A percentile compares a stretch with the other conserved stretches of the same genome.
These are phyloP conservation scores for Aplochiton taeniatus DNA, from an alignment of 2,797 vertebrate species.

Conservation along the genomic window DNA sequence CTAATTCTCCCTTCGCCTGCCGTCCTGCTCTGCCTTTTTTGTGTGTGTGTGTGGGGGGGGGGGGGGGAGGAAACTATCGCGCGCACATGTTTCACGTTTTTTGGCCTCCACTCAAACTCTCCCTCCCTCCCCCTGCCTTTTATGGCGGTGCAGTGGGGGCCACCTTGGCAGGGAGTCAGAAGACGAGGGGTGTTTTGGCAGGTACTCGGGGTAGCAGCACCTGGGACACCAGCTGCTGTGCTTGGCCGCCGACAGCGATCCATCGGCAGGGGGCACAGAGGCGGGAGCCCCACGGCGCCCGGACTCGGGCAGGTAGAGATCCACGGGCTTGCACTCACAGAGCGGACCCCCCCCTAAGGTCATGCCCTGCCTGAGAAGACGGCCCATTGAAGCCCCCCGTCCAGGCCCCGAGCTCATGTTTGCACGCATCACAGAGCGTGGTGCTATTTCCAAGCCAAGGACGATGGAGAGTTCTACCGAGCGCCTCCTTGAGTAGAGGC, in stretches of 20 bases:
- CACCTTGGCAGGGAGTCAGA: constrained; percentile 34
- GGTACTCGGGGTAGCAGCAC: constrained; percentile 25
- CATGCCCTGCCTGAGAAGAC: constrained; percentile 19
- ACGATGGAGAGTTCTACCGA: not conserved
- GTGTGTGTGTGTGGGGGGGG: too few species aligned
- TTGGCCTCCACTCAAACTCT: not conserved
- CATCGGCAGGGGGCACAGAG: constrained; percentile 16
- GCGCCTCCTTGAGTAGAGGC: constrained; percentile 39
- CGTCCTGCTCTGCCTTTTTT: not conserved
- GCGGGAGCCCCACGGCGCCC: constrained; percentile 9
- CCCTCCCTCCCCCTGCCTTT: constrained; percentile 19
- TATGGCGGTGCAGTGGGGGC: not conserved
- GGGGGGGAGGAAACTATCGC: too few species aligned
- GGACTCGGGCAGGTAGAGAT: constrained; percentile 47
- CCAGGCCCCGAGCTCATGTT: constrained; percentile 4
- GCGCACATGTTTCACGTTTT: constrained; percentile 13
- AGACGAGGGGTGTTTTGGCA: constrained; percentile 33
- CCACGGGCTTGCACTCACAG: constrained; percentile 46
- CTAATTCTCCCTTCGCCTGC: constrained; percentile 4
- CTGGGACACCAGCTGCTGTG: constrained; percentile 47
- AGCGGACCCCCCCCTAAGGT: constrained; percentile 17
- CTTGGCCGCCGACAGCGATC: constrained; percentile 25
- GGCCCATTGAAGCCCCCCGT: constrained; percentile 25
- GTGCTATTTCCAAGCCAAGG: constrained; percentile 19
- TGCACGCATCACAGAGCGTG: constrained; percentile 25